Base-by-base conservation (phyloP, 2,113 vertebrate species). In the Tachysurus vachellii region DNA sequence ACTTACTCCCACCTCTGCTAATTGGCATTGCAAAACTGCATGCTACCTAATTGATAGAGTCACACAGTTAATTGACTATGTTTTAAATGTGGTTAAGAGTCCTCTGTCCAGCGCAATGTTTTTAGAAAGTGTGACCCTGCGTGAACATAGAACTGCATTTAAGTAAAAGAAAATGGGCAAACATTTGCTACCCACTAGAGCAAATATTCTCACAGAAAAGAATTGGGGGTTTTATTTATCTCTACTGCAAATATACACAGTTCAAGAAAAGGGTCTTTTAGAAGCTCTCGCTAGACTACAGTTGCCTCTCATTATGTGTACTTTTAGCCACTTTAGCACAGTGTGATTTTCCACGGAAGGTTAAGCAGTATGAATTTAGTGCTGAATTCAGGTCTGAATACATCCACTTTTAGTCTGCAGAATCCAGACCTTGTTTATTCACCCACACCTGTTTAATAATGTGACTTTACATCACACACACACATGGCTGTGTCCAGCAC, bases 271-370 rank as follows among this genome's bases (percentile, higher is more conserved):
- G 76, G 13, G 21, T 53, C 53, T 66, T 86, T 83, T 59, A 82
- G 64, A 80, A 28, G n/a, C 28, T 36, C 75, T 70, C n/a, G 6
- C 61, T 17, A 70, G 47, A 44, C 44, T 68, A n/a, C 81, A 80
- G 57, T 83, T 70, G 85, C 61, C 87, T 84, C 13, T 87, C 73
- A 88, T 90, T 90, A 87, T 82, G 61, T 56, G 70, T 80, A 85
- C 81, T 86, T 82, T 80, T 88, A 82, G 83, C 82, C 62, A 68
- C 76, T 61, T 86, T 84, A 87, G 31, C 75, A 44, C 26, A 80
- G 70, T 47, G 86, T 83, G 86, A 88, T 88, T 90, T 85, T 76
- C 89, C 89, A 90, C 42, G 76, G 89, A 88, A 84, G 77, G 76
- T 90, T 86, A 88, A 75, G 64, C 86, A 80, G 86, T 26, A 9